These are phyloP conservation scores for Callimorpha dominula DNA, from an alignment of 2,888 invertebrate species.

Conservation along the genomic window DNA sequence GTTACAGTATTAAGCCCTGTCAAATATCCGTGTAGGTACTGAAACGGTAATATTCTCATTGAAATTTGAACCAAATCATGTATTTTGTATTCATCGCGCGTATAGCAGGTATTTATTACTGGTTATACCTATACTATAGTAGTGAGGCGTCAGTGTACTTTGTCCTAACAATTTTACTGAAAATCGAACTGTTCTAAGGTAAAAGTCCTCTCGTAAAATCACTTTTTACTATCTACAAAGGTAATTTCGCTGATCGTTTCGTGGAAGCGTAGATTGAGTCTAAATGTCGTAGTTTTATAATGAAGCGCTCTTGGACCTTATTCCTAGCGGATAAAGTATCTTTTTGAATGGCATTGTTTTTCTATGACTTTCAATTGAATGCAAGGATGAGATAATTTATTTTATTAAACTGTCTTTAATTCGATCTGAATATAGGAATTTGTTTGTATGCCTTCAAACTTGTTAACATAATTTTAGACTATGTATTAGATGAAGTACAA, in stretches of 20 bases:
- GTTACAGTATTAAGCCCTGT: slow-evolving; percentile 40
- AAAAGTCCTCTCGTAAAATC: slow-evolving; percentile 53
- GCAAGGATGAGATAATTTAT: slow-evolving; percentile 31
- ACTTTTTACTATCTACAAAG: slow-evolving; percentile 53
- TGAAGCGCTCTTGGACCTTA: slow-evolving; percentile 14
- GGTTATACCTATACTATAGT: slow-evolving; percentile 21
- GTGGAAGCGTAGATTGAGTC: slow-evolving; percentile 48
- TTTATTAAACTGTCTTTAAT: slow-evolving; percentile 27
- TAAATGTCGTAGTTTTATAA: slow-evolving; percentile 38
- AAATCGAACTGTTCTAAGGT: slow-evolving; percentile 34
- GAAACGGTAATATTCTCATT: slow-evolving; percentile 24
- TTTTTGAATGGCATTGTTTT: slow-evolving; percentile 18
- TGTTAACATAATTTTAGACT: background rate
- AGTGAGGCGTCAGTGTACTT: slow-evolving; percentile 41
- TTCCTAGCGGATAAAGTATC: slow-evolving; percentile 3
- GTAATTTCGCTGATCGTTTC: slow-evolving; percentile 50
- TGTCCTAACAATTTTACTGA: slow-evolving; percentile 21
- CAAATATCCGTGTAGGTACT: slow-evolving; percentile 32
- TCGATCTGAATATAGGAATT: slow-evolving; percentile 1
- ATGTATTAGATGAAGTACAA: background rate
- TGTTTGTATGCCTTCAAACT: background rate
- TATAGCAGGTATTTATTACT: slow-evolving; percentile 21
- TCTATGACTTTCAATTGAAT: slow-evolving; percentile 40
- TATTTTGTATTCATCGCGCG: slow-evolving; percentile 37
- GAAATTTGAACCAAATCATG: slow-evolving; percentile 14